Conservation (phyloP, 2,113 vertebrate species). For the Tor tambroides region DNA sequence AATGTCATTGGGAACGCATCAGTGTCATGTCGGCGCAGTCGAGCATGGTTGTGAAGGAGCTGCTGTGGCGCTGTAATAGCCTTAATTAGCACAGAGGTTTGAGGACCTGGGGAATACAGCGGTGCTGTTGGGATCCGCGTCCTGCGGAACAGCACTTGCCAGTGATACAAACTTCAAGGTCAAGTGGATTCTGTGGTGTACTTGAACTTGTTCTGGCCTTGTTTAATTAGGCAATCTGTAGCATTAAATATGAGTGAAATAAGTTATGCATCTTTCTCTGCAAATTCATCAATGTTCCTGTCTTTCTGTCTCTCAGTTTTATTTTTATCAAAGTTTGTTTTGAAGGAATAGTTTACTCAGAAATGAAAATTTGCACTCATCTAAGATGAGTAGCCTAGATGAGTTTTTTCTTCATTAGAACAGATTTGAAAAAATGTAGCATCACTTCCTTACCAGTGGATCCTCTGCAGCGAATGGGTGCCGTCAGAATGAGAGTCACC, state of each 20-base stretch:
- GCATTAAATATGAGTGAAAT: not conserved
- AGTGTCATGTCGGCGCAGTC: not conserved
- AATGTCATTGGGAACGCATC: not conserved
- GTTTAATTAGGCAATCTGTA: not conserved
- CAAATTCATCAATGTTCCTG: not conserved
- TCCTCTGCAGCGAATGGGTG: no score
- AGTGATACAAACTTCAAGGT: not conserved
- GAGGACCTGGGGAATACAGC: not conserved
- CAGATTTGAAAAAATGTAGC: no score
- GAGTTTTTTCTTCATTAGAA: no score
- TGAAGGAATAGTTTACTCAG: not conserved
- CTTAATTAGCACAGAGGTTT: constrained; percentile 23
- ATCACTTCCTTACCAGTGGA: no score
- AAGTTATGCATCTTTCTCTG: not conserved
- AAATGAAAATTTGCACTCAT: not conserved
- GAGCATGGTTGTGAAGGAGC: not conserved
- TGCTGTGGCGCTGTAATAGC: not conserved
- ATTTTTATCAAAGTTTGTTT: not conserved
- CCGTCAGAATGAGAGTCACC: no score
- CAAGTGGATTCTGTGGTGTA: not conserved
- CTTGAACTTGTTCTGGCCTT: constrained; percentile 1
- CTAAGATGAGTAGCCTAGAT: no score
- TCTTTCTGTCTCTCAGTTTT: not conserved
- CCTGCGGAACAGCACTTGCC: not conserved
- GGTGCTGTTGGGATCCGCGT: not conserved